phyloP scores from a whole-genome alignment of 2,113 vertebrate genomes.

The Cygnus buccinator region DNA sequence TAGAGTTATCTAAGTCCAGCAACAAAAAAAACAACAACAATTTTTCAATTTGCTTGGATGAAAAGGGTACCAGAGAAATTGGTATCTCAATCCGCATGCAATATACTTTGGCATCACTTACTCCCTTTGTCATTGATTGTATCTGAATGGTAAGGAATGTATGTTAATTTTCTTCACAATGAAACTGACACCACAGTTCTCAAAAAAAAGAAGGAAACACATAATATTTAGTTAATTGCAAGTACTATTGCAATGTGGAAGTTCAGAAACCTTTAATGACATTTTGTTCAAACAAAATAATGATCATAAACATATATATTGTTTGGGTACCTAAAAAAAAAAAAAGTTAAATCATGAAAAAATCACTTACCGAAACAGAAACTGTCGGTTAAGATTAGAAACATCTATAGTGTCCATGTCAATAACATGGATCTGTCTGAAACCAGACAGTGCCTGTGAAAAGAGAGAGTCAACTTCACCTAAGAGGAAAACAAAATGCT shows the following conservation, averaged over 20 bases:
- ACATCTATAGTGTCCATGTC: conserved; percentile 98
- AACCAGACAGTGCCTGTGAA: conserved; percentile 90
- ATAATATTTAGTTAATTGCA: not conserved
- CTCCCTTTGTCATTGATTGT: not conserved
- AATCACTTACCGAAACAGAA: conserved; percentile 91
- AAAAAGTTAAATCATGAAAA: not conserved
- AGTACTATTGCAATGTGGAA: not conserved
- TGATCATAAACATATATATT: not conserved
- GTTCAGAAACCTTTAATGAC: not conserved
- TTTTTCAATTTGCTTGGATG: not conserved
- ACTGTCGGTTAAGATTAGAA: conserved; percentile 96
- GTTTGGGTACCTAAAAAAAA: not conserved
- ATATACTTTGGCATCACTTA: not conserved
- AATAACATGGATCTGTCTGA: conserved; percentile 95
- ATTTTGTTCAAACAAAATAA: not conserved
- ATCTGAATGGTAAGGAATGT: not conserved
- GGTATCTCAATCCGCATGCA: not conserved
- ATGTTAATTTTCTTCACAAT: not conserved
- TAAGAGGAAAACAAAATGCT: not conserved
- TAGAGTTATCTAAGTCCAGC: not conserved
- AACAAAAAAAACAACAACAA: not conserved
- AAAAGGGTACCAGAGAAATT: not conserved
- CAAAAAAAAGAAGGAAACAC: not conserved
- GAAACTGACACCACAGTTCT: not conserved
- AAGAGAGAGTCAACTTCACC: conserved; percentile 43